These are phyloP conservation scores for Acromyrmex echinatior DNA, from an alignment of 1,140 invertebrate genomes.

Conservation along the genomic window DNA sequence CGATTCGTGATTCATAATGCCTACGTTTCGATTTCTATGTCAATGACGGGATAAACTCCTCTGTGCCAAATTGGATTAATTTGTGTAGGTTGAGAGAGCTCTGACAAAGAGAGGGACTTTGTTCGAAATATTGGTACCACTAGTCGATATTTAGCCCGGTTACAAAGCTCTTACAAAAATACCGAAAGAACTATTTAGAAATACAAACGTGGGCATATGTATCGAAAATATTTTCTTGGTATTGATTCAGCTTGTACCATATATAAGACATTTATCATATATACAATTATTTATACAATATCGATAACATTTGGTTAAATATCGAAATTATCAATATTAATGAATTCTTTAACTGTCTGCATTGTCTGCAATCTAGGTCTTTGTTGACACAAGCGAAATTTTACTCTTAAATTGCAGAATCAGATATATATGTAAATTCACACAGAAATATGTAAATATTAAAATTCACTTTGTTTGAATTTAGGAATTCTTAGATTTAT, in stretches of 20 bases:
- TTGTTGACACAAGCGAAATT: no score
- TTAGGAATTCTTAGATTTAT: no score
- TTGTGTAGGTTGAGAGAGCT: slow-evolving; percentile 16
- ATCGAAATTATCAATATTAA: neutral
- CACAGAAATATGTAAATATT: no score
- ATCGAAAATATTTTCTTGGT: slow-evolving; percentile 10
- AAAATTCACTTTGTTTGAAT: no score
- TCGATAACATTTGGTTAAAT: neutral
- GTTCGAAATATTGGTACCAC: slow-evolving; percentile 23
- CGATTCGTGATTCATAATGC: slow-evolving; percentile 60
- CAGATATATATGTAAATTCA: no score
- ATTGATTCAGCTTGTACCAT: neutral
- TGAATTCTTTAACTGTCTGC: neutral
- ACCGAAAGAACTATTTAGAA: neutral
- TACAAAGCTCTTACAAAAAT: slow-evolving; percentile 11
- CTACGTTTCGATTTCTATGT: slow-evolving; percentile 60
- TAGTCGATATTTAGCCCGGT: slow-evolving; percentile 14
- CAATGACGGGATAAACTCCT: slow-evolving; percentile 56
- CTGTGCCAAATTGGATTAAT: slow-evolving; percentile 31
- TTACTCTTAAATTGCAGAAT: no score
- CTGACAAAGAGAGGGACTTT: slow-evolving; percentile 9
- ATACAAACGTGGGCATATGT: neutral
- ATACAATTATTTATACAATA: neutral
- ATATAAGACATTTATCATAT: neutral
- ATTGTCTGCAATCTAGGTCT: no score